Conservation (phyloP, 2,888 invertebrate genomes). For the Trichopoda pennipes region DNA sequence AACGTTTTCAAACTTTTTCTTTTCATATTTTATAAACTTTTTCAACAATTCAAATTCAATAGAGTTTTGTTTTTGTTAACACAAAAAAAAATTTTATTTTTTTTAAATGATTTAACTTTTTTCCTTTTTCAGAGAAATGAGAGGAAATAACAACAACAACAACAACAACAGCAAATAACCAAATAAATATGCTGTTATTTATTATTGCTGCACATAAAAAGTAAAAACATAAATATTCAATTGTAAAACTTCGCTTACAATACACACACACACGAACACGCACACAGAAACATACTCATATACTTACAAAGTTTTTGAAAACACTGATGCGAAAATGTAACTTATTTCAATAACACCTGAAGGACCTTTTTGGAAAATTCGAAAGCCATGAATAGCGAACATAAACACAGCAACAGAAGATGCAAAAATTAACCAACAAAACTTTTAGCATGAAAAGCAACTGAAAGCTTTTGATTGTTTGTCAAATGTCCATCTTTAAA, state of each 20-base stretch:
- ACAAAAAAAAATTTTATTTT: constrained; percentile 1
- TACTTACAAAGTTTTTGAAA: background rate
- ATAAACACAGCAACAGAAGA: too few species aligned
- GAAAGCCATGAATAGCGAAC: background rate
- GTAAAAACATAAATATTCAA: constrained; percentile 7
- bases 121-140: background rate
- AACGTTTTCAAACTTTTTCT: constrained; percentile 24
- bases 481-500: background rate
- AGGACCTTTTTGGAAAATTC: constrained; percentile 13
- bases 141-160: too few species aligned
- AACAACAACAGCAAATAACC: constrained; percentile 12
- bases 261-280: background rate
- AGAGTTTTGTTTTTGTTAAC: background rate
- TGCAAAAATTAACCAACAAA: background rate
- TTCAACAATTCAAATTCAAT: constrained; percentile 30
- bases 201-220: constrained; percentile 15
- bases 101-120: too few species aligned
- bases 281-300: too few species aligned
- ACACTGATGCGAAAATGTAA: constrained; percentile 38
- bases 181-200: constrained; percentile 44
- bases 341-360: constrained; percentile 49
- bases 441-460: background rate
- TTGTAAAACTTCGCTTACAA: constrained; percentile 6
- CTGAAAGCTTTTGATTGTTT: too few species aligned
- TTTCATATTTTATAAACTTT: constrained; percentile 14